Evolutionary conservation across 2,888 invertebrate species (phyloP), one percentile per base, ranked within the genome.

Genomic region (Odontocerum albicorne): DNA sequence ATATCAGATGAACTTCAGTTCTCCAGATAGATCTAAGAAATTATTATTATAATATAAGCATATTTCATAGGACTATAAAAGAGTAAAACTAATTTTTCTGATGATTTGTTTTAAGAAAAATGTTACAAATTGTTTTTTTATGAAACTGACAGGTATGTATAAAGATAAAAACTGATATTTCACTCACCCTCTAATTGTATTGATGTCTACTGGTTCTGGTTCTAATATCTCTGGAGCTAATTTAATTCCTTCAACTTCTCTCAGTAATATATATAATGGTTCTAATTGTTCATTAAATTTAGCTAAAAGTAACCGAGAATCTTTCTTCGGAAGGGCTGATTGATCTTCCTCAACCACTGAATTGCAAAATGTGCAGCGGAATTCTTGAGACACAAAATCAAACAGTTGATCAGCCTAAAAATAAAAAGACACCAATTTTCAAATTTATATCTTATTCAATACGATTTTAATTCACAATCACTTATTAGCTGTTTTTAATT

Each of bases 251-350:
- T 96, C 96, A 2, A 94, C 93, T 72, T 94, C 91, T 66, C 91
- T 83, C 44, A 97, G 73, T 20, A 97, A 74, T 65, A 92, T 87
- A 72, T 91, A 96, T n/a, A 96, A 75, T 0, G 93, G 91, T 70
- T 96, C 93, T 60, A 96, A 76, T 69, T 96, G 96, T 69, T 96
- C 95, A 68, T 96, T 96, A 69, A 94, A 96, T 70, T 91, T 91
- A 3, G 95, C 95, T 66, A 97, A 72, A 65, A 96, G 74, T 46
- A 96, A 77, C 51, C 96, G 81, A 0, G 96, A 94, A 71, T 97
- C 96, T 72, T 93, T 92, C 72, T 93, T 92, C 1, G 96, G 94
- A 64, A 94, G 80, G 10, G 95, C 94, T 36, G 93, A 92, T 65
- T 91, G 88, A 74, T 97, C 96, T 71, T 97, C 97, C 68, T 95